Conservation (phyloP, 2,888 invertebrate species). For the Melinaea menophilus region DNA sequence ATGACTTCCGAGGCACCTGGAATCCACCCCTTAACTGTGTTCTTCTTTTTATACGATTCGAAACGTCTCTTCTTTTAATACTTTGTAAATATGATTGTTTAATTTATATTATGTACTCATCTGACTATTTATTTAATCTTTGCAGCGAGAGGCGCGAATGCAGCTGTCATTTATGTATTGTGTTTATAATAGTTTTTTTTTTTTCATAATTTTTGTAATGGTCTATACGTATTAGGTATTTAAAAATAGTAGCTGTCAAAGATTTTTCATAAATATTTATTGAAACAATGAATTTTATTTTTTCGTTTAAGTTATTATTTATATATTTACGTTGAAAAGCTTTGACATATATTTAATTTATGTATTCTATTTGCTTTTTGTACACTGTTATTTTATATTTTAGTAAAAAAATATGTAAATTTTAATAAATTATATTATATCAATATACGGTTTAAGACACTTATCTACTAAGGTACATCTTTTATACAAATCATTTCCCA, state of each 20-base stretch:
- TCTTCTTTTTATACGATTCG: constrained; percentile 50
- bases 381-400: too few species aligned
- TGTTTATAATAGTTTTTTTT: constrained; percentile 12
- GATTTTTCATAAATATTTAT: too few species aligned
- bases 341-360: too few species aligned
- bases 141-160: constrained; percentile 51
- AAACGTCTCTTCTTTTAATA: constrained; percentile 51
- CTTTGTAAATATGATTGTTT: constrained; percentile 71
- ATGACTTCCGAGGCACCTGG: constrained; percentile 64
- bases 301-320: too few species aligned
- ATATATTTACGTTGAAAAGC: too few species aligned
- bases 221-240: too few species aligned
- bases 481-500: constrained; percentile 31
- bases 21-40: constrained; percentile 52
- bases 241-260: too few species aligned
- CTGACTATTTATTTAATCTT: constrained; percentile 69
- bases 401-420: too few species aligned
- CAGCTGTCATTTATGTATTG: constrained; percentile 63
- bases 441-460: too few species aligned
- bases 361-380: too few species aligned
- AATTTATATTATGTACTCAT: constrained; percentile 77
- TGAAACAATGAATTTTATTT: too few species aligned
- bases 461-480: constrained; percentile 32
- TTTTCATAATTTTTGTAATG: too few species aligned
- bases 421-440: not conserved